These are phyloP conservation scores for Electrophaes corylata DNA, from an alignment of 2,888 invertebrate species.

Conservation along the genomic window DNA sequence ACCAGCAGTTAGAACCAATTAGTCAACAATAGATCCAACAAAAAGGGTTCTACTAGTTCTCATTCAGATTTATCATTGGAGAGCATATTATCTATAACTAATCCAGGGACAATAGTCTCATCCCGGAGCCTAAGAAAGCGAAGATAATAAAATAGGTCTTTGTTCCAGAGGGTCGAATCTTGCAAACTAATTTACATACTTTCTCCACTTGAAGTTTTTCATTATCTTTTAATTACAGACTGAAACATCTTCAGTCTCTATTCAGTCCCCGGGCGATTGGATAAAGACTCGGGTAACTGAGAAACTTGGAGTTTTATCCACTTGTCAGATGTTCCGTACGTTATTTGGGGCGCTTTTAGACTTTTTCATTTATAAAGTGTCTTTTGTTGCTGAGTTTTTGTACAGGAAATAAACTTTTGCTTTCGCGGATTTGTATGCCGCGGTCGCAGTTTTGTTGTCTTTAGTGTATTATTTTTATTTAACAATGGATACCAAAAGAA, in stretches of 20 bases:
- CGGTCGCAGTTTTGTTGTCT: conserved; percentile 18
- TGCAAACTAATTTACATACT: conserved; percentile 67
- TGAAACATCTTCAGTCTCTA: conserved; percentile 53
- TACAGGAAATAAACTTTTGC: conserved; percentile 23
- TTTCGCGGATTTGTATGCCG: conserved; percentile 17
- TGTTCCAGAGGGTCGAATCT: conserved; percentile 42
- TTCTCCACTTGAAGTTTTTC: conserved; percentile 61
- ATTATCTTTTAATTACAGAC: conserved; percentile 71
- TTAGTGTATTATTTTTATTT: conserved; percentile 17
- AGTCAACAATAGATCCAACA: neutral
- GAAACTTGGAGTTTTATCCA: conserved; percentile 31
- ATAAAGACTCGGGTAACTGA: conserved; percentile 35
- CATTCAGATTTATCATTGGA: conserved; percentile 9
- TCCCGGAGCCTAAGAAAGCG: conserved; percentile 29
- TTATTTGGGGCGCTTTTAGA: conserved; percentile 31
- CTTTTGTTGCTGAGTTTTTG: conserved; percentile 28
- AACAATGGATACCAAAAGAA: neutral
- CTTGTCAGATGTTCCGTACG: conserved; percentile 33
- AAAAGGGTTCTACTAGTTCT: neutral
- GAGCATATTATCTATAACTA: conserved; percentile 27
- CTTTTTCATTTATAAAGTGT: conserved; percentile 35
- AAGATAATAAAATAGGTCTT: conserved; percentile 39
- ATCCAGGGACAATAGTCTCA: conserved; percentile 27
- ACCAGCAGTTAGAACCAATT: neutral
- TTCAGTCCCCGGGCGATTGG: conserved; percentile 41